Evolutionary conservation across 2,888 invertebrate genomes (phyloP).

Genomic region (Branchellion lobata): DNA sequence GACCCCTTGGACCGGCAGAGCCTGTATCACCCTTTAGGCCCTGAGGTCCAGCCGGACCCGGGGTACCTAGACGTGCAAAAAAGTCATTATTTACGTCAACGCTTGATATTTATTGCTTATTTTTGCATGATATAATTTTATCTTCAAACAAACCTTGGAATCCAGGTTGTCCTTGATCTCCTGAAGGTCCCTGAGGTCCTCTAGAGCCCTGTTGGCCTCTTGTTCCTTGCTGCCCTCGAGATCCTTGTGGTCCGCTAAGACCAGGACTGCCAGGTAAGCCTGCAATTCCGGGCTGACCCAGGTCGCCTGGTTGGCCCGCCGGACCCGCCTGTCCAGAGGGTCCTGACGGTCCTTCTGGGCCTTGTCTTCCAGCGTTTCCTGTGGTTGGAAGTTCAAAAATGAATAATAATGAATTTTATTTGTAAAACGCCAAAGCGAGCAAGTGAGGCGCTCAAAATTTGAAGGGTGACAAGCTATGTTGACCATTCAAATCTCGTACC

Average conservation of each 20-base stretch:
- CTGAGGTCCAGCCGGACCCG: conserved; percentile 49
- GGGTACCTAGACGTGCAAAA: too few species aligned
- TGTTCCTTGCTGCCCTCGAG: conserved; percentile 33
- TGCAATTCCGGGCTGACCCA: conserved; percentile 46
- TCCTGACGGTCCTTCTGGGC: conserved; percentile 3
- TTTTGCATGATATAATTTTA: too few species aligned
- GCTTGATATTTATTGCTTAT: background rate
- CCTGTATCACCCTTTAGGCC: conserved; percentile 2
- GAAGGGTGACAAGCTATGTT: background rate
- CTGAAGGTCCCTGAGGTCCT: conserved; percentile 18
- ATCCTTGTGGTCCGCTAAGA: conserved; percentile 12
- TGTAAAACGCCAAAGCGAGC: too few species aligned
- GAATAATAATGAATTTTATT: too few species aligned
- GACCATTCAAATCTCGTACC: background rate
- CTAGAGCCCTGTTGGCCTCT: conserved; percentile 41
- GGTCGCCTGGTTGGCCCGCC: conserved; percentile 26
- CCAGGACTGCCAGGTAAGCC: conserved; percentile 51
- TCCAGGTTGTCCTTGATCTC: conserved; percentile 16
- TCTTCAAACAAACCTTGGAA: background rate
- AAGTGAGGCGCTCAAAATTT: background rate
- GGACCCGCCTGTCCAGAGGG: background rate
- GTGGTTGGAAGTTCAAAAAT: background rate
- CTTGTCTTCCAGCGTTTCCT: conserved; percentile 8
- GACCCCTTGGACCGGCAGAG: background rate
- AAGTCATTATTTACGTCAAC: too few species aligned